Evolutionary conservation across 2,888 invertebrate genomes (phyloP), one percentile per base, ranked within the genome.

Genomic region (Neoitamus cyanurus): DNA sequence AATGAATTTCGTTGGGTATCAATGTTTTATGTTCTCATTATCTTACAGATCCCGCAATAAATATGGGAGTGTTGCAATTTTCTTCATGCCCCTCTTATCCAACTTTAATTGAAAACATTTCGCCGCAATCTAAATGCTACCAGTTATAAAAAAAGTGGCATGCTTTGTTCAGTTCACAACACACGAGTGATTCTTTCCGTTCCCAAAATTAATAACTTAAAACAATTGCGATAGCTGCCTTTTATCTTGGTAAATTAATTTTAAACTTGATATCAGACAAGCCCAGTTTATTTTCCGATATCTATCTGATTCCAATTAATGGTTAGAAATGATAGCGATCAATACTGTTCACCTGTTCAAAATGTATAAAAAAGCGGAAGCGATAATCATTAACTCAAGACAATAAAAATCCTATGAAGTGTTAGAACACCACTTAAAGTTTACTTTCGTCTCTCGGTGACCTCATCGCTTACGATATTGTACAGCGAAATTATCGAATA

Each of bases 401-500:
- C n/a, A 20, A 48, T 48, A 48, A 48, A 48, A 48, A 48, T 48
- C 48, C 48, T 7, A 48, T 7, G 48, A 20, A 2, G 58, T 58
- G 58, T 58, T 20, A 58, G 58, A 58, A 58, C 20, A 58, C 9
- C 58, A 58, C 58, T 58, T 58, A 58, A 58, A 58, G 20, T 58
- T 58, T 42, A 75, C 25, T 75, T 75, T 75, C 42, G 75, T 42
- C 75, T 11, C 75, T 13, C 15, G 58, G 20, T 75, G 75, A 75
- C 75, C 75, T 75, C 75, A 75, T 75, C 75, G 42, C 28, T 75
- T 75, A 75, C 75, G 75, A 42, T 75, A 42, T 75, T 37, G 37
- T 75, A 42, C 75, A 9, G 20, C 42, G 28, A 75, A 75, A 25
- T 58, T 58, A 58, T 58, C 58, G 20, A 58, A 58, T 20, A 20